phyloP scores from a whole-genome alignment of 2,888 invertebrate species.

The Cetonia aurata region DNA sequence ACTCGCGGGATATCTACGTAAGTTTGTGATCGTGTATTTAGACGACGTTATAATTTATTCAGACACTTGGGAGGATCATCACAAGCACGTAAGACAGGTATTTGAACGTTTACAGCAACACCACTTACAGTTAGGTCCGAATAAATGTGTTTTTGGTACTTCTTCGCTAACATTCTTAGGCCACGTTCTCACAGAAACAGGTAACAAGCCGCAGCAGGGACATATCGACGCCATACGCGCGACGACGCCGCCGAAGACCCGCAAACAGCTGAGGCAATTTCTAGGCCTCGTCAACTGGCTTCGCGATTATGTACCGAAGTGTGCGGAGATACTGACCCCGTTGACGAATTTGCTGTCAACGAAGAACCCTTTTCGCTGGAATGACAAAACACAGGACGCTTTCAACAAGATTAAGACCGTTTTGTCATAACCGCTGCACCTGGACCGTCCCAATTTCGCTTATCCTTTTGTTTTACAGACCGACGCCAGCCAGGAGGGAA shows the following conservation, averaged over 20 bases:
- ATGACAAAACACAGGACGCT: slow-evolving; percentile 31
- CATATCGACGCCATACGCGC: slow-evolving; percentile 25
- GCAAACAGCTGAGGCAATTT: slow-evolving; percentile 36
- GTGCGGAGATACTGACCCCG: slow-evolving; percentile 49
- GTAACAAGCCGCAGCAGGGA: slow-evolving; percentile 13
- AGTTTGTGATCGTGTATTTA: slow-evolving; percentile 52
- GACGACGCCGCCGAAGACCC: not conserved
- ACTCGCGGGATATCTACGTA: slow-evolving; percentile 47
- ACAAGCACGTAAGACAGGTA: slow-evolving; percentile 46
- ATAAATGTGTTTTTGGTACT: slow-evolving; percentile 36
- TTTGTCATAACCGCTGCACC: slow-evolving; percentile 37
- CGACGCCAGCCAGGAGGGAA: slow-evolving; percentile 50
- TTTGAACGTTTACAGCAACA: slow-evolving; percentile 49
- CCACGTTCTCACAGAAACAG: slow-evolving; percentile 17
- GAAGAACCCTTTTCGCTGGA: slow-evolving; percentile 46
- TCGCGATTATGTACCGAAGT: slow-evolving; percentile 52
- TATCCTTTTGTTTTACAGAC: slow-evolving; percentile 51
- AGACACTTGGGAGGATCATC: slow-evolving; percentile 46
- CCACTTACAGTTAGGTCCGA: not conserved
- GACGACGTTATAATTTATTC: slow-evolving; percentile 55
- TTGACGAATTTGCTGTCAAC: slow-evolving; percentile 49
- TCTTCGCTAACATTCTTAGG: slow-evolving; percentile 32
- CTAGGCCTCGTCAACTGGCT: slow-evolving; percentile 54
- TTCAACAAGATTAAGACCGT: slow-evolving; percentile 45
- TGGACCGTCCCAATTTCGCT: slow-evolving; percentile 48